phyloP scores from a whole-genome alignment of 2,113 vertebrate genomes.

The Mesitornis unicolor region DNA sequence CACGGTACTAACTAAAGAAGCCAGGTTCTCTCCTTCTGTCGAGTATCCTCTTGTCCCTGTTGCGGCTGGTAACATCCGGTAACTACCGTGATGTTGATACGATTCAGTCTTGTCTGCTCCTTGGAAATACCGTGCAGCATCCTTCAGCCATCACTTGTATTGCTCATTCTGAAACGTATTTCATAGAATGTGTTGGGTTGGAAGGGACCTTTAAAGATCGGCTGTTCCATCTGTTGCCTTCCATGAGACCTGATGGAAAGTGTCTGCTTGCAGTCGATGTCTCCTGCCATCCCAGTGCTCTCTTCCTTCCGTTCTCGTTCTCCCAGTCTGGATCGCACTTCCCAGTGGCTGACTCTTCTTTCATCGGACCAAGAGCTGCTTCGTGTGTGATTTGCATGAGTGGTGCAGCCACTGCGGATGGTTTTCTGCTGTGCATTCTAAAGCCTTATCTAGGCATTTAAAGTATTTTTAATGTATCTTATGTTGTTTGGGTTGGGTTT shows the following conservation, averaged over 20 bases:
- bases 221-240: too few relatives aligned
- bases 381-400: neutral
- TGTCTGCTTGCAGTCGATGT: neutral
- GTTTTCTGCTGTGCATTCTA: neutral
- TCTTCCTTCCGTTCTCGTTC: neutral
- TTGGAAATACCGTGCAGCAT: neutral
- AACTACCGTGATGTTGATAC: neutral
- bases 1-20: neutral
- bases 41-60: neutral
- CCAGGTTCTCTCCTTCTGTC: neutral
- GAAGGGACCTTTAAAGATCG: too few relatives aligned
- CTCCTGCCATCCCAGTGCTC: neutral
- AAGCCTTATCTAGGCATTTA: neutral
- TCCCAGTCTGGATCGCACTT: neutral
- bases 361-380: neutral
- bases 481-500: neutral
- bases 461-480: neutral
- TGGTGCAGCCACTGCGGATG: neutral
- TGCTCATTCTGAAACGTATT: neutral
- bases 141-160: neutral
- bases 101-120: neutral
- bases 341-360: neutral
- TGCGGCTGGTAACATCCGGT: too few relatives aligned
- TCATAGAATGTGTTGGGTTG: too few relatives aligned
- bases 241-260: neutral